Conservation (phyloP, 1,140 invertebrate genomes). For the Paralvinella palmiformis region DNA sequence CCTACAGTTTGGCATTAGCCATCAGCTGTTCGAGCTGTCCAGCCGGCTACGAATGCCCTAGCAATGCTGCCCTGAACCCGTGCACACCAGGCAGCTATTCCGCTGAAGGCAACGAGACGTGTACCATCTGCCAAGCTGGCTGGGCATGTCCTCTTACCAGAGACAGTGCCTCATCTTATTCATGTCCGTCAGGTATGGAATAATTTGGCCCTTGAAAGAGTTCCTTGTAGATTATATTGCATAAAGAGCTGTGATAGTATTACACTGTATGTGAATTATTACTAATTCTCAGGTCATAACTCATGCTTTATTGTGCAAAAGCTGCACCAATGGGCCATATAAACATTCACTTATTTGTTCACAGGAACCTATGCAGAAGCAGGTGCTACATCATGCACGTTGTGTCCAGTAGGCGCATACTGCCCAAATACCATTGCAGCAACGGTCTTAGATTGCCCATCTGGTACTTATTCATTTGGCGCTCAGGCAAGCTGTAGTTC, state of each 20-base stretch:
- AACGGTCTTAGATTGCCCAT: constrained; percentile 8
- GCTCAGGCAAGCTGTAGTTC: not conserved
- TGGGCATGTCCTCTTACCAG: constrained; percentile 37
- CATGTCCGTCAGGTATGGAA: constrained; percentile 21
- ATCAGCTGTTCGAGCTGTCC: constrained; percentile 25
- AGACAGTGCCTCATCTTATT: constrained; percentile 23
- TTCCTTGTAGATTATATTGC: not conserved
- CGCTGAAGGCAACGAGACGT: constrained; percentile 24
- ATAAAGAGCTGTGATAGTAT: not conserved
- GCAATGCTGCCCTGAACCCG: constrained; percentile 21
- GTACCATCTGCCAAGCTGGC: constrained; percentile 33
- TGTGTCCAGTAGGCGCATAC: constrained; percentile 34
- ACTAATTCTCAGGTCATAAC: not conserved
- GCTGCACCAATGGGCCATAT: too few species aligned
- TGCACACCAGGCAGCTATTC: constrained; percentile 35
- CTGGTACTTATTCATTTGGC: constrained; percentile 1
- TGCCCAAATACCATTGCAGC: constrained; percentile 33
- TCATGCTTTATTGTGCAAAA: not conserved
- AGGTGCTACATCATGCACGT: constrained; percentile 27
- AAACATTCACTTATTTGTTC: too few species aligned
- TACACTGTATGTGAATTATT: not conserved
- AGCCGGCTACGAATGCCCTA: constrained; percentile 37
- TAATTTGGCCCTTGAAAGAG: not conserved
- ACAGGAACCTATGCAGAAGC: constrained; percentile 17
- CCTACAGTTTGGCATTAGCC: constrained; percentile 27